A percentile compares a stretch with the other conserved stretches of the same genome.
phyloP scores from a whole-genome alignment of 2,888 invertebrate species.

The Parthenolecanium corni region DNA sequence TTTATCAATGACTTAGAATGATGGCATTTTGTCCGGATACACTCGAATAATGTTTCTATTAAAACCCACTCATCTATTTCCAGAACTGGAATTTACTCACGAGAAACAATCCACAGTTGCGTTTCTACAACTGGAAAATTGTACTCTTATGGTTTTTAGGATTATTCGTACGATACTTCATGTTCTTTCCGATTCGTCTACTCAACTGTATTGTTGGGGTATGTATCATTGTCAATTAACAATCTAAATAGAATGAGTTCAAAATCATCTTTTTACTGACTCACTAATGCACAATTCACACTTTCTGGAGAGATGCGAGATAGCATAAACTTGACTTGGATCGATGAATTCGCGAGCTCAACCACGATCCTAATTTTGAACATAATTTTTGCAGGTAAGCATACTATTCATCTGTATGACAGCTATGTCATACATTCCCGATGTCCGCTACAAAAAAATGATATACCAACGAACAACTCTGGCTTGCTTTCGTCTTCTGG shows the following conservation, averaged over 20 bases:
- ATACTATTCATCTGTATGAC: slow-evolving; percentile 78
- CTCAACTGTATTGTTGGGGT: slow-evolving; percentile 10
- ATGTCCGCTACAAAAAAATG: slow-evolving; percentile 62
- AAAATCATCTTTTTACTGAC: no score
- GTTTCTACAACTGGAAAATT: slow-evolving; percentile 13
- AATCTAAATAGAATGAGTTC: no score
- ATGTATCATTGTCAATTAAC: background rate
- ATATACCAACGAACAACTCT: slow-evolving; percentile 69
- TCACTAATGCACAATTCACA: no score
- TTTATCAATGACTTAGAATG: no score
- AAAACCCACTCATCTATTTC: background rate
- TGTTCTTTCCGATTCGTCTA: slow-evolving; percentile 4
- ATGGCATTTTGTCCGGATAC: no score
- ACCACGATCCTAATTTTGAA: no score
- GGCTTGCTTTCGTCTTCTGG: slow-evolving; percentile 84
- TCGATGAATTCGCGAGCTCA: no score
- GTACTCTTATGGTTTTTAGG: slow-evolving; percentile 6
- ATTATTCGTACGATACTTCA: background rate
- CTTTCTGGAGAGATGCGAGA: no score
- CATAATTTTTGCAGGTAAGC: slow-evolving; percentile 57
- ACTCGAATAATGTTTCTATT: no score
- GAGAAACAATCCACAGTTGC: slow-evolving; percentile 12
- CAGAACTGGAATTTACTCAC: slow-evolving; percentile 17
- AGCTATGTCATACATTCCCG: slow-evolving; percentile 69
- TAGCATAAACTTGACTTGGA: no score